A percentile compares a stretch with the other conserved stretches of the same genome.
Conservation (phyloP, 2,113 vertebrate species). For the Microtus pennsylvanicus region DNA sequence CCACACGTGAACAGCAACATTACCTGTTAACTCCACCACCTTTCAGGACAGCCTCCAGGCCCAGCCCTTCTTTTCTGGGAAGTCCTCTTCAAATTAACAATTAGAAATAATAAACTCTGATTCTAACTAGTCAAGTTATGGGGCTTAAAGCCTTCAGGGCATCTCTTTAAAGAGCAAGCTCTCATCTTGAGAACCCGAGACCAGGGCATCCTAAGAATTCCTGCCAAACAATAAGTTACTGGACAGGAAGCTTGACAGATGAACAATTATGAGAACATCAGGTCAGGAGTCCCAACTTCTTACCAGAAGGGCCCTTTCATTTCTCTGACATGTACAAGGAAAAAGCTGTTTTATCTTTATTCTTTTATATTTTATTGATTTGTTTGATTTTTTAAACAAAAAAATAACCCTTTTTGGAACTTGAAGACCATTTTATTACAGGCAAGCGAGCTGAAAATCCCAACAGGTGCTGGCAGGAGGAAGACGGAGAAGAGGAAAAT, state of each 20-base stretch:
- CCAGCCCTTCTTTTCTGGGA: not conserved
- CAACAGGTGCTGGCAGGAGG: not conserved
- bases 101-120: conserved; percentile 35
- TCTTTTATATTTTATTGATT: not conserved
- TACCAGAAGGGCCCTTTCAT: not conserved
- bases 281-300: not conserved
- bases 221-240: not conserved
- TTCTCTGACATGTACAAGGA: not conserved
- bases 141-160: not conserved
- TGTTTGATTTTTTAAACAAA: not conserved
- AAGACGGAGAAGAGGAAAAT: not conserved
- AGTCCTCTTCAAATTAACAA: conserved; percentile 30
- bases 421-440: not conserved
- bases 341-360: not conserved
- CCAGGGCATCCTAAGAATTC: conserved; percentile 1
- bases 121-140: conserved; percentile 5
- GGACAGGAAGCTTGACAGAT: not conserved
- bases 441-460: not conserved
- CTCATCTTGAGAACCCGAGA: not conserved
- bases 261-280: not conserved
- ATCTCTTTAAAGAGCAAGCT: not conserved
- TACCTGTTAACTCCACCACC: not conserved
- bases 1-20: not conserved
- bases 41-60: not conserved
- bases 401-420: not conserved